These are phyloP conservation scores for Rhinichthys osculus DNA, from an alignment of 2,797 vertebrate genomes.

Conservation along the genomic window DNA sequence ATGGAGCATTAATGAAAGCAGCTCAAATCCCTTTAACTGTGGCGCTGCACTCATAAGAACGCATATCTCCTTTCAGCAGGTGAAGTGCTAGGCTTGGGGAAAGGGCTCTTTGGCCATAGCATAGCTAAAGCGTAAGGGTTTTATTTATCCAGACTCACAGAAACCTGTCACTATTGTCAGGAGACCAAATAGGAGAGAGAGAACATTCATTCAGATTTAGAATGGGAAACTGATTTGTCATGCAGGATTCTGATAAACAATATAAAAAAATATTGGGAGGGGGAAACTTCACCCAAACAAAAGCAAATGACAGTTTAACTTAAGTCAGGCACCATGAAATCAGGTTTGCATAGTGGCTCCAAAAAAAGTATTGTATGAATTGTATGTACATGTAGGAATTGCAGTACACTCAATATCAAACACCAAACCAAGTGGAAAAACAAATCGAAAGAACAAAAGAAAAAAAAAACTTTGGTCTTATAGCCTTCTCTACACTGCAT, in stretches of 20 bases:
- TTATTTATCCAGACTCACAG: conserved; percentile 52
- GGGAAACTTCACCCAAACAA: not conserved
- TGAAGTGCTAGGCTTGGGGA: conserved; percentile 57
- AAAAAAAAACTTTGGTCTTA: conserved; percentile 9
- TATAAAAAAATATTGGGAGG: not conserved
- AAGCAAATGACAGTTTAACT: not conserved
- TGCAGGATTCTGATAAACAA: conserved; percentile 29
- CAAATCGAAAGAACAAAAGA: not conserved
- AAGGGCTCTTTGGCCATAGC: conserved; percentile 43
- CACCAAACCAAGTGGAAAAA: not conserved
- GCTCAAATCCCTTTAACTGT: conserved; percentile 64
- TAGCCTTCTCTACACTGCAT: conserved; percentile 38
- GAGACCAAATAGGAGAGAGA: conserved; percentile 34
- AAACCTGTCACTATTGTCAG: conserved; percentile 54
- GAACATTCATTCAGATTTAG: conserved; percentile 47
- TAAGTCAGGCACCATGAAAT: not conserved
- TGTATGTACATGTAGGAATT: not conserved
- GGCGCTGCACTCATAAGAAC: conserved; percentile 55
- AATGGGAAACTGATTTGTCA: conserved; percentile 35
- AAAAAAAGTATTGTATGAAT: not conserved
- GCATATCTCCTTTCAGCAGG: conserved; percentile 61
- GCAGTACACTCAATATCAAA: not conserved
- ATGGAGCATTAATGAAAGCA: conserved; percentile 65
- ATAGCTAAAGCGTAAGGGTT: conserved; percentile 41
- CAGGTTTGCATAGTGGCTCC: not conserved